Conservation (phyloP, 92 coral and sea anemone genomes). For the Desmophyllum pertusum region DNA sequence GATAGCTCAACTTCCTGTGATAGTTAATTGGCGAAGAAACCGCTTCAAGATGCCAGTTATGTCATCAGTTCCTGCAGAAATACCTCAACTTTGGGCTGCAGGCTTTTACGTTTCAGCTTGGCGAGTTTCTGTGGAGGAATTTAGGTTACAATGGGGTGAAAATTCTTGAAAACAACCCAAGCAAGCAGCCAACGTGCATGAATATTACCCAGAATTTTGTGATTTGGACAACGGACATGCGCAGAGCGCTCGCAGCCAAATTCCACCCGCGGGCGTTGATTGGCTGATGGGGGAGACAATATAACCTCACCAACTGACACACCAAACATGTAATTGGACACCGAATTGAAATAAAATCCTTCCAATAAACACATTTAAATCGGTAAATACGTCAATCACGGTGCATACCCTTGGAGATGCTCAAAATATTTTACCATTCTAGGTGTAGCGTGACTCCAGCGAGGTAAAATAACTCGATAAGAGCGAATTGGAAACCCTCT, state of each 20-base stretch:
- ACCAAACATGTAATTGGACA: slow-evolving; percentile 72
- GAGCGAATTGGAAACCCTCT: slow-evolving; percentile 22
- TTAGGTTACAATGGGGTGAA: slow-evolving; percentile 53
- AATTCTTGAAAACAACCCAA: slow-evolving; percentile 76
- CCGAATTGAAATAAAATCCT: slow-evolving; percentile 52
- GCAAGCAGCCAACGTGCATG: slow-evolving; percentile 60
- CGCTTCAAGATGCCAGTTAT: slow-evolving; percentile 45
- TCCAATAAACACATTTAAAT: slow-evolving; percentile 54
- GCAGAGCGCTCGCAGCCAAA: slow-evolving; percentile 65
- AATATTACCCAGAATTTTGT: slow-evolving; percentile 77
- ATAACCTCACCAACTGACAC: slow-evolving; percentile 65
- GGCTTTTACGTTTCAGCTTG: slow-evolving; percentile 41
- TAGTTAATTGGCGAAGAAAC: slow-evolving; percentile 44
- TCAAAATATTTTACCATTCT: slow-evolving; percentile 36
- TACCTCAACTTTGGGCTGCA: slow-evolving; percentile 52
- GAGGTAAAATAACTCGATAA: neutral
- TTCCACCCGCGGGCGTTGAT: slow-evolving; percentile 82
- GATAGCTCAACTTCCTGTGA: slow-evolving; percentile 65
- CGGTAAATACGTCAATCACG: slow-evolving; percentile 53
- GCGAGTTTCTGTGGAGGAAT: slow-evolving; percentile 58
- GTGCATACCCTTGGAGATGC: slow-evolving; percentile 40
- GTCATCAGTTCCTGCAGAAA: slow-evolving; percentile 69
- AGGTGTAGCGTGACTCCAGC: slow-evolving; percentile 4
- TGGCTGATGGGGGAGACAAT: slow-evolving; percentile 77
- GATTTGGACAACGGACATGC: slow-evolving; percentile 80